Conservation (phyloP, 2,113 vertebrate species). For the Brienomyrus brachyistius region DNA sequence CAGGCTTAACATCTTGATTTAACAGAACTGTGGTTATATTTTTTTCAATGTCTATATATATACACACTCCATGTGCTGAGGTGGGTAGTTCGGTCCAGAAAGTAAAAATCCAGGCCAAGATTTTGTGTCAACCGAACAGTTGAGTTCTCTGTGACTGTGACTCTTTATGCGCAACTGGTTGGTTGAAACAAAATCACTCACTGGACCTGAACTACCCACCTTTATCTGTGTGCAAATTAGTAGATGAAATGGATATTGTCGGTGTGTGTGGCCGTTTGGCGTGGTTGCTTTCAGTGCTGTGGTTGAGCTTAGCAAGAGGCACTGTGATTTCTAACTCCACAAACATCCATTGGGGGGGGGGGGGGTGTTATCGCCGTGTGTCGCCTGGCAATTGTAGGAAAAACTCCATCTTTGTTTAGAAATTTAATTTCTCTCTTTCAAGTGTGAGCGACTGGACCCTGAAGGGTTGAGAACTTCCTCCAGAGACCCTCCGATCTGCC, state of each 20-base stretch:
- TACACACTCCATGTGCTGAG: background rate
- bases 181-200: background rate
- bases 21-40: no score
- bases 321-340: background rate
- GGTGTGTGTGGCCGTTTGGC: background rate
- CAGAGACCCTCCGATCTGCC: background rate
- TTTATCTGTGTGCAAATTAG: background rate
- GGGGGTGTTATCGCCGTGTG: background rate
- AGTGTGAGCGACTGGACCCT: background rate
- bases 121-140: background rate
- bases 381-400: background rate
- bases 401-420: slow-evolving; percentile 4
- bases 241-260: background rate
- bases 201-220: background rate
- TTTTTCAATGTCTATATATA: no score
- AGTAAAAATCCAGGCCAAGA: background rate
- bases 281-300: slow-evolving; percentile 5
- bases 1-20: no score
- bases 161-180: background rate
- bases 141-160: no score
- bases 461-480: background rate
- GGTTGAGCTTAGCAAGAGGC: background rate
- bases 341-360: background rate
- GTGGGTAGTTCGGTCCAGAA: background rate
- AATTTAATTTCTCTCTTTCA: background rate